Evolutionary conservation across 2,888 invertebrate species (phyloP).

Genomic region (Autographa pulchrina): DNA sequence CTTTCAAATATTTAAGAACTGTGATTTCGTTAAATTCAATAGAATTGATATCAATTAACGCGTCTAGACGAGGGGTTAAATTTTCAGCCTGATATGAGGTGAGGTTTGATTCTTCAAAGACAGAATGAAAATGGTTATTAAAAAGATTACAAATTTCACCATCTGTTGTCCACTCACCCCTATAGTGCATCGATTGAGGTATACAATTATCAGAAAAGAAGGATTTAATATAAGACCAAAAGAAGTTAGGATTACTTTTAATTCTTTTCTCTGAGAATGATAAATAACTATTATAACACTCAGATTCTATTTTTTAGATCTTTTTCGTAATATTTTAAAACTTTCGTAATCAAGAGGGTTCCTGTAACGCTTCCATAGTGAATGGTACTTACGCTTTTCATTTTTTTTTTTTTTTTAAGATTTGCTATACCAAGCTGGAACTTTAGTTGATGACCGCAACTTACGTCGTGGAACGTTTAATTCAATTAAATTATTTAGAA

Average conservation of each 20-base stretch:
- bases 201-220: constrained; percentile 3
- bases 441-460: not conserved
- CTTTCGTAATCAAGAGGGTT: constrained; percentile 10
- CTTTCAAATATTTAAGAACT: constrained; percentile 8
- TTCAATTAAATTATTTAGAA: constrained; percentile 1
- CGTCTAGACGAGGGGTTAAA: not conserved
- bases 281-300: too few relatives aligned
- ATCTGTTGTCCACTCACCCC: not conserved
- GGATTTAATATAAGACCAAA: too few relatives aligned
- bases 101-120: not conserved
- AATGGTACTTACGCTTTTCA: constrained; percentile 10
- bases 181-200: constrained; percentile 9
- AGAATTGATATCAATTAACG: constrained; percentile 6
- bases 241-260: too few relatives aligned
- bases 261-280: too few relatives aligned
- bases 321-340: constrained; percentile 11
- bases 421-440: constrained; percentile 5
- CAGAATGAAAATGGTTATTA: constrained; percentile 7
- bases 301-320: constrained; percentile 2
- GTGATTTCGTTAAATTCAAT: not conserved
- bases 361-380: constrained; percentile 10
- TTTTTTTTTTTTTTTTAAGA: not conserved
- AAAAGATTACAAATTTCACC: constrained; percentile 11
- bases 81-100: not conserved
- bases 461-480: constrained; percentile 1